These are phyloP conservation scores for Lepas anatifera DNA, from an alignment of 2,888 invertebrate species.

Conservation along the genomic window DNA sequence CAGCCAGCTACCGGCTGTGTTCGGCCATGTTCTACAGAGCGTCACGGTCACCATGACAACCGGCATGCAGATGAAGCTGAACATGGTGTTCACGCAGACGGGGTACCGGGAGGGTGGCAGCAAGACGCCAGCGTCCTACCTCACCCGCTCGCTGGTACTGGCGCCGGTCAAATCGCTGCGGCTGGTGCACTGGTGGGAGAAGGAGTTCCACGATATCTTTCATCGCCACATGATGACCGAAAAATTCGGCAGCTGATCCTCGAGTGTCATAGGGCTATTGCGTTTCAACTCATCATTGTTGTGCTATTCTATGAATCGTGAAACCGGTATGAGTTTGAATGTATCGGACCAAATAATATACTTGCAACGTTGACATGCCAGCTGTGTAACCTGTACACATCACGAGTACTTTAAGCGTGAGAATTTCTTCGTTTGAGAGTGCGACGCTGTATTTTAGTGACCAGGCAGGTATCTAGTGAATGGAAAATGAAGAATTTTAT, in stretches of 20 bases:
- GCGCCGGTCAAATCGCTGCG: not conserved
- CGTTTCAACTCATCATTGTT: too few relatives aligned
- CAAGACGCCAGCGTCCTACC: not conserved
- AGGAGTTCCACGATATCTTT: conserved; percentile 5
- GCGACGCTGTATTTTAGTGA: too few relatives aligned
- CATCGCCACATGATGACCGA: not conserved
- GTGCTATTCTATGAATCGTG: too few relatives aligned
- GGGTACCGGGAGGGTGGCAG: conserved; percentile 7
- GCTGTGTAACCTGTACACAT: too few relatives aligned
- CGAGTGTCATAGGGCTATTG: too few relatives aligned
- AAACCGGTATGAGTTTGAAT: too few relatives aligned
- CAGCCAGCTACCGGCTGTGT: conserved; percentile 10
- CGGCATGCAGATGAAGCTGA: not conserved
- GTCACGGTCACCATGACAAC: not conserved
- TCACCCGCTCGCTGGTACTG: not conserved
- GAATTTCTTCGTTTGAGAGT: too few relatives aligned
- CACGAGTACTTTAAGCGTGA: too few relatives aligned
- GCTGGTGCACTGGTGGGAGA: conserved; percentile 8
- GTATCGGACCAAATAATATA: too few relatives aligned
- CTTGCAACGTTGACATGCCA: too few relatives aligned
- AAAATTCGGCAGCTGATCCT: not conserved
- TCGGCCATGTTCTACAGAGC: not conserved
- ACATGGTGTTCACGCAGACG: not conserved
- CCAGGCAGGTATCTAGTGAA: too few relatives aligned
- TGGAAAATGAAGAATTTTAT: too few relatives aligned